phyloP scores from a whole-genome alignment of 2,888 invertebrate genomes.

The Sycophila texana region DNA sequence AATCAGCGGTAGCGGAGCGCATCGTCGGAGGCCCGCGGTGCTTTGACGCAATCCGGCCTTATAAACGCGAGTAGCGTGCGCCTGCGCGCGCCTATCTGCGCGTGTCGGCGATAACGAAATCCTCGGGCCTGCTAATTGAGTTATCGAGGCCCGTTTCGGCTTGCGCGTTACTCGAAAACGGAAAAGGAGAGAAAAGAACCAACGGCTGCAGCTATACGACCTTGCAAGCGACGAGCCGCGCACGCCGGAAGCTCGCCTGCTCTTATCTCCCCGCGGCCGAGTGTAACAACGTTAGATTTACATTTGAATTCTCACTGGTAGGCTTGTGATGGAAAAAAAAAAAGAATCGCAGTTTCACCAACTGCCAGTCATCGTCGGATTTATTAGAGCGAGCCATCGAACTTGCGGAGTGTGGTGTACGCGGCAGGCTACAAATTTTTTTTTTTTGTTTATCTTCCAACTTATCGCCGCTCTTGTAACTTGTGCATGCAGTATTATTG shows the following conservation, averaged over 20 bases:
- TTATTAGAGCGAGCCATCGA: neutral
- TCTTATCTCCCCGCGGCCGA: neutral
- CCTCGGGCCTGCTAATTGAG: constrained; percentile 56
- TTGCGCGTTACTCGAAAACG: neutral
- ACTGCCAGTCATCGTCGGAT: no score
- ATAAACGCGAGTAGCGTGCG: constrained; percentile 21
- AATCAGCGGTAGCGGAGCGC: constrained; percentile 61
- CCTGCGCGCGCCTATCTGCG: constrained; percentile 55
- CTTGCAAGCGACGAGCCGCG: neutral
- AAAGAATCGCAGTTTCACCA: no score
- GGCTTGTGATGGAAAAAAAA: no score
- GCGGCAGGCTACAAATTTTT: neutral
- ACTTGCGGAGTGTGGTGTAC: neutral
- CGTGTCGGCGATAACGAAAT: constrained; percentile 61
- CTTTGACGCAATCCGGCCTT: constrained; percentile 63
- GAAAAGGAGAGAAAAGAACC: constrained; percentile 9
- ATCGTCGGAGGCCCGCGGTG: neutral
- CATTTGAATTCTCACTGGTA: no score
- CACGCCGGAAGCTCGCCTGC: neutral
- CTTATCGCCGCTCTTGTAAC: neutral
- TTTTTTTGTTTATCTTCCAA: neutral
- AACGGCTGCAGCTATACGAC: constrained; percentile 20
- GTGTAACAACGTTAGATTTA: no score
- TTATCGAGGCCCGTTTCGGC: constrained; percentile 49
- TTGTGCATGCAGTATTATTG: neutral